phyloP scores from a whole-genome alignment of 2,888 invertebrate species.

The Caenorhabditis uteleia region DNA sequence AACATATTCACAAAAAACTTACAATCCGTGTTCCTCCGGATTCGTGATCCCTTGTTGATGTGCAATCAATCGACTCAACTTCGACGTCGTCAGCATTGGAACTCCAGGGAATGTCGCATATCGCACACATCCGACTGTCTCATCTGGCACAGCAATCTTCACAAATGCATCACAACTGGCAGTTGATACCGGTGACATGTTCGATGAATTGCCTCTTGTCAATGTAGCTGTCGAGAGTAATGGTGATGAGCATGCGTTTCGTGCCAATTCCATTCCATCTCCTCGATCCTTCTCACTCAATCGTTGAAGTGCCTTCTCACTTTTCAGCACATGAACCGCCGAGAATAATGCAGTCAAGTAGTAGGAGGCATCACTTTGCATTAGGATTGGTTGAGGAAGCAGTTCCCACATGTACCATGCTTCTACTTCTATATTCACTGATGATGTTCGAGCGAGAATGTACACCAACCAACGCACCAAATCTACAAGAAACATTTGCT shows the following conservation, averaged over 20 bases:
- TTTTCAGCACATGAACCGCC: conserved; percentile 86
- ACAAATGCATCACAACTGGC: conserved; percentile 71
- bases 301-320: conserved; percentile 71
- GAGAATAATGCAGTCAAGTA: conserved; percentile 91
- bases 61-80: conserved; percentile 87
- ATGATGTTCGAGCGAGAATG: conserved; percentile 86
- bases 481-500: conserved; percentile 76
- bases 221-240: conserved; percentile 32
- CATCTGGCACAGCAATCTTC: conserved; percentile 90
- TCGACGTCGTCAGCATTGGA: conserved; percentile 89
- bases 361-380: conserved; percentile 86
- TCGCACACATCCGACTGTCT: conserved; percentile 87
- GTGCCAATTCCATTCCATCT: conserved; percentile 13
- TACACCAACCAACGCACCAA: conserved; percentile 89
- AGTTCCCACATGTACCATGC: conserved; percentile 94
- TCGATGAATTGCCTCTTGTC: conserved; percentile 21
- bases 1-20: conserved; percentile 69
- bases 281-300: conserved; percentile 35
- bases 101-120: conserved; percentile 83
- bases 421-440: conserved; percentile 90
- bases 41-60: conserved; percentile 93
- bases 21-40: conserved; percentile 92
- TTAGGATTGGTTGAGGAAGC: conserved; percentile 82
- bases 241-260: conserved; percentile 26
- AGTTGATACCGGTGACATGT: conserved; percentile 1